phyloP scores from a whole-genome alignment of 2,113 vertebrate species.

The human (Homo sapiens) region GRCh38 chr2:229141001-229141500 shows the following conservation, averaged over 20 bases:
- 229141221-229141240: background rate
- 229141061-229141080: background rate
- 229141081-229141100: background rate
- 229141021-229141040: background rate
- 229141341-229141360: background rate
- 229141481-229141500: background rate
- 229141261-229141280: background rate
- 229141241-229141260: background rate
- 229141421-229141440: no score
- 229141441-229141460: background rate
- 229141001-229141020: background rate
- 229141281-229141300: background rate
- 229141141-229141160: background rate
- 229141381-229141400: background rate
- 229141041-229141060: background rate
- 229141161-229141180: background rate
- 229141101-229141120: background rate
- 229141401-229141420: background rate
- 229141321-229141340: background rate
- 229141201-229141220: background rate
- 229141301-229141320: background rate
- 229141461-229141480: background rate
- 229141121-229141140: background rate
- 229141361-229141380: background rate
- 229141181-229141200: background rate